phyloP scores from a whole-genome alignment of 2,888 invertebrate genomes.

The Meteorus colon region DNA sequence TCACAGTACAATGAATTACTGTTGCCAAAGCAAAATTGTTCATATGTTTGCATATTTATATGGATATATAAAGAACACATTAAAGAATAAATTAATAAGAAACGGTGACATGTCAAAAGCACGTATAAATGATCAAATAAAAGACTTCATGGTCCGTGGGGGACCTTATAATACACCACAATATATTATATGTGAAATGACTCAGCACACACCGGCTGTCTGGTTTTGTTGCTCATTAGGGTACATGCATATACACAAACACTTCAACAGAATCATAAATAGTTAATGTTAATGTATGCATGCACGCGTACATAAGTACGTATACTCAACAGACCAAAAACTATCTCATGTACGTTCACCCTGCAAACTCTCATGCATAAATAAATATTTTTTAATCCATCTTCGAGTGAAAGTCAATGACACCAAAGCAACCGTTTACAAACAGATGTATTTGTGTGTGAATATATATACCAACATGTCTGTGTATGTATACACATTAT shows the following conservation, averaged over 20 bases:
- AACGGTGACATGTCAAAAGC: not conserved
- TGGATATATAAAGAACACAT: not conserved
- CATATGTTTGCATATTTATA: not conserved
- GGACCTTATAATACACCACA: conserved; percentile 38
- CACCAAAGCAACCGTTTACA: not conserved
- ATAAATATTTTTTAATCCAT: conserved; percentile 17
- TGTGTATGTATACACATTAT: conserved; percentile 30
- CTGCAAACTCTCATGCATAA: conserved; percentile 7
- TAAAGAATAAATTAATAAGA: not conserved
- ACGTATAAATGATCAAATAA: not conserved
- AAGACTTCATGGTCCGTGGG: not conserved
- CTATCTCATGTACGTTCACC: not conserved
- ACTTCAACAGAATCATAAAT: conserved; percentile 56
- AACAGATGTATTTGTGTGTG: not conserved
- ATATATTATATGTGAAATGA: conserved; percentile 55
- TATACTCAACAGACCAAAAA: not conserved
- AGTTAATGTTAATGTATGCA: conserved; percentile 50
- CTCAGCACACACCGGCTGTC: conserved; percentile 63
- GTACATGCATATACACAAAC: conserved; percentile 41
- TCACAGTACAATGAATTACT: not conserved
- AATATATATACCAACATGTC: not conserved
- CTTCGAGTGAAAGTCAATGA: conserved; percentile 4
- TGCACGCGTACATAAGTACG: not conserved
- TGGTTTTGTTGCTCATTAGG: conserved; percentile 61
- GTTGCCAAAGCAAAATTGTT: no score